Conservation (phyloP, 1,140 invertebrate genomes). For the Drosophila auraria region DNA sequence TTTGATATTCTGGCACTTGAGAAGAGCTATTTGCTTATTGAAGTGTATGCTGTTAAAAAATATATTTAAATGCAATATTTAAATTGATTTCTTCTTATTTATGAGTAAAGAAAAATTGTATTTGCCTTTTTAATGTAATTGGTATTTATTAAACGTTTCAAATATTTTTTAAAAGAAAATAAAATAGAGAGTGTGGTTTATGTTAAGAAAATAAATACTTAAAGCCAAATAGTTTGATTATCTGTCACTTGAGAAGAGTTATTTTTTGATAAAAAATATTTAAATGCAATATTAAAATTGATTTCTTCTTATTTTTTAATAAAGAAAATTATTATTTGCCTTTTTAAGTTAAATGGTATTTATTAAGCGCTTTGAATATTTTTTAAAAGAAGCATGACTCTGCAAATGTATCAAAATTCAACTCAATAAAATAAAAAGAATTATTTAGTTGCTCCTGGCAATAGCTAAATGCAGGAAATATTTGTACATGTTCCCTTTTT, state of each 20-base stretch:
- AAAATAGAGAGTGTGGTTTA: no score
- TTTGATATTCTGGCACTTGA: slow-evolving; percentile 13
- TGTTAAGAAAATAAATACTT: slow-evolving; percentile 15
- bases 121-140: background rate
- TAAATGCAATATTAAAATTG: background rate
- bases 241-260: background rate
- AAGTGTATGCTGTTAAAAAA: background rate
- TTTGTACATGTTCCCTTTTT: background rate
- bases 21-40: background rate
- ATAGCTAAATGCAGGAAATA: no score
- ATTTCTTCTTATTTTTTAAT: background rate
- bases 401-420: background rate
- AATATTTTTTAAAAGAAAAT: background rate
- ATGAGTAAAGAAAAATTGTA: background rate
- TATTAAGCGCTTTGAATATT: background rate
- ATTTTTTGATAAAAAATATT: background rate
- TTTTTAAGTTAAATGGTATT: no score
- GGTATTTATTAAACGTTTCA: background rate
- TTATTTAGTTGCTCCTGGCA: no score
- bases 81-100: background rate
- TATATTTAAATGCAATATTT: background rate
- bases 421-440: background rate
- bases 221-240: slow-evolving; percentile 3
- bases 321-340: background rate
- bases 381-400: background rate